A percentile compares a stretch with the other conserved stretches of the same genome.
phyloP scores from a whole-genome alignment of 2,888 invertebrate species.

The Melanargia galathea region DNA sequence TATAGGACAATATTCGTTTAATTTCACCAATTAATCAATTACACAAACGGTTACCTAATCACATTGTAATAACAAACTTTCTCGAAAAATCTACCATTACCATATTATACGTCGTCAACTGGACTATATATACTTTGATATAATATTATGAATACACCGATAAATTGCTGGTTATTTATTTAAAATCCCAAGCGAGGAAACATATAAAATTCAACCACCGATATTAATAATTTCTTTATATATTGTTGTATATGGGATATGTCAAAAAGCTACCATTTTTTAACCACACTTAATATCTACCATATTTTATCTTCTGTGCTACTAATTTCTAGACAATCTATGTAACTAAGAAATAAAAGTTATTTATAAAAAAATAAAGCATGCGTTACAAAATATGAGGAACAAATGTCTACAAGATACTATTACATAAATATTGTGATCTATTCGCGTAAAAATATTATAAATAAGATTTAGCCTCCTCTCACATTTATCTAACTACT shows the following conservation, averaged over 20 bases:
- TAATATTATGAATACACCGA: slow-evolving; percentile 33
- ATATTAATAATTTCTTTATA: slow-evolving; percentile 30
- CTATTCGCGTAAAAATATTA: slow-evolving; percentile 52
- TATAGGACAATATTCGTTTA: slow-evolving; percentile 50
- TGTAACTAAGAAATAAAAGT: slow-evolving; percentile 25
- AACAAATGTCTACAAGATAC: slow-evolving; percentile 57
- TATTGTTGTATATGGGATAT: slow-evolving; percentile 32
- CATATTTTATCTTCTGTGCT: slow-evolving; percentile 34
- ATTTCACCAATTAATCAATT: slow-evolving; percentile 50
- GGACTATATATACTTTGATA: slow-evolving; percentile 36
- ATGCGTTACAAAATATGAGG: slow-evolving; percentile 44
- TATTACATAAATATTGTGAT: slow-evolving; percentile 39
- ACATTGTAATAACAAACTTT: slow-evolving; percentile 43
- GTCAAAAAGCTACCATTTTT: slow-evolving; percentile 33
- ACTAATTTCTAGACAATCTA: slow-evolving; percentile 24
- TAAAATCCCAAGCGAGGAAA: slow-evolving; percentile 32
- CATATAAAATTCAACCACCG: slow-evolving; percentile 33
- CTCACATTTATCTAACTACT: slow-evolving; percentile 42
- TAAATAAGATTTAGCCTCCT: slow-evolving; percentile 52
- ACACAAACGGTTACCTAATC: slow-evolving; percentile 47
- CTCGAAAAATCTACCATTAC: slow-evolving; percentile 34
- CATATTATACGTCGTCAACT: slow-evolving; percentile 25
- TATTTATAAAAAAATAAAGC: slow-evolving; percentile 25
- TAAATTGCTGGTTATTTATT: slow-evolving; percentile 26
- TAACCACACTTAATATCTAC: slow-evolving; percentile 33